Base-by-base conservation (phyloP, 2,888 invertebrate species). In the Anoplius nigerrimus region DNA sequence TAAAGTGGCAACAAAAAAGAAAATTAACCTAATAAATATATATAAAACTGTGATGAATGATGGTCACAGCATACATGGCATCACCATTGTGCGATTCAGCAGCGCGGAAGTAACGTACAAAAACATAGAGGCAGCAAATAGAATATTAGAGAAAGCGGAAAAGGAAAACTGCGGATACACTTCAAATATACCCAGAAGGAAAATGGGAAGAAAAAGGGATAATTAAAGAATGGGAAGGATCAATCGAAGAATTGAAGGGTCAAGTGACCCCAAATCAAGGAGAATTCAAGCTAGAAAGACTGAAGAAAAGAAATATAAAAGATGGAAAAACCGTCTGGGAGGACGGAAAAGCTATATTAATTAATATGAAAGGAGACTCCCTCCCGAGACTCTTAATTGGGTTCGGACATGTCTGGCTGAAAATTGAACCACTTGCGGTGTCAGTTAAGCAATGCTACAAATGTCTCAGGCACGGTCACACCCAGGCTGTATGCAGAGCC, bases 381-480 rank as follows among this genome's bases (percentile, higher is more conserved):
- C 18, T 61, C 11, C 53, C 61, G 8, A 62, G 16, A 22, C 18
- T 54, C 6, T 13, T 62, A 45, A 24, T 62, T 1, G 61, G 61
- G 13, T 52, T 45, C 0, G 61, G 61, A 16, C 61, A 61, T n/a
- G 61, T 61, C 0, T 61, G 61, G 61, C 0, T 61, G 3, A 53
- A 42, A n/a, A 43, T 62, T 4, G 45, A 62, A 16, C 54, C 61
- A 13, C 53, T 62, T 20, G 16, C 53, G 1, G 45, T 53, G 22
- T 2, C 43, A 13, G 53, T 54, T 6, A 43, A 54, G 16, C 61
- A 62, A 16, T 62, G 61, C 24, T 62, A 16, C 13, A 54, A 16
- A 2, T 61, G 61, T 15, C n/a, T 42, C 4, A 48, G 24, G 20
- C 51, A 15, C n/a, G 60, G 52, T 0, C 43, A 45, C 43, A 34